These are phyloP conservation scores for Danio rerio DNA, from an alignment of 2,113 vertebrate species.

Conservation along the genomic window GRCz12tu NC_133177.1:18828501-18829000, in stretches of 20 bases:
- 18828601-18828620: slow-evolving; percentile 22
- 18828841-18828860: slow-evolving; percentile 98
- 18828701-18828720: slow-evolving; percentile 15
- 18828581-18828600: no score
- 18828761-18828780: background rate
- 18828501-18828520: no score
- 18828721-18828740: slow-evolving; percentile 34
- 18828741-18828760: slow-evolving; percentile 33
- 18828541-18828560: no score
- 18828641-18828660: background rate
- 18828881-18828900: slow-evolving; percentile 96
- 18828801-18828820: slow-evolving; percentile 84
- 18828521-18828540: no score
- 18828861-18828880: slow-evolving; percentile 95
- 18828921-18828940: slow-evolving; percentile 97
- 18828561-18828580: no score
- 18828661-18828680: slow-evolving; percentile 10
- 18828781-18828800: background rate
- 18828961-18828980: slow-evolving; percentile 96
- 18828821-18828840: slow-evolving; percentile 96
- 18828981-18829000: slow-evolving; percentile 66
- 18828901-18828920: slow-evolving; percentile 97
- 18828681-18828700: slow-evolving; percentile 21
- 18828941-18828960: slow-evolving; percentile 97
- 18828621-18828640: slow-evolving; percentile 25